A percentile compares a stretch with the other conserved stretches of the same genome.
phyloP scores from a whole-genome alignment of 2,113 vertebrate genomes.

The Corydoras sp. region DNA sequence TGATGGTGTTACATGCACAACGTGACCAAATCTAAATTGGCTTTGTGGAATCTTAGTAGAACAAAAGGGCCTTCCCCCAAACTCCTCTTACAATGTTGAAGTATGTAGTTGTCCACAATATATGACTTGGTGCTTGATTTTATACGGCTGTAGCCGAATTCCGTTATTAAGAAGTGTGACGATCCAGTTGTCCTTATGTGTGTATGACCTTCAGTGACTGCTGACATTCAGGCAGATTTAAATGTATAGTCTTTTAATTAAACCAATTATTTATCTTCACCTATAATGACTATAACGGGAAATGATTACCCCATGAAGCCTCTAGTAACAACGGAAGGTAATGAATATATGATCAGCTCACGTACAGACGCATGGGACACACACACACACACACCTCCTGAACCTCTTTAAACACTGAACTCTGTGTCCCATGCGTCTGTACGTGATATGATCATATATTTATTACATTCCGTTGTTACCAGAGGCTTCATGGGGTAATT shows the following conservation, averaged over 20 bases:
- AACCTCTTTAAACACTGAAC: neutral
- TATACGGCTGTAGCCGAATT: no score
- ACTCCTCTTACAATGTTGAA: no score
- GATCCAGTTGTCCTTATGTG: no score
- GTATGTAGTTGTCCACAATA: no score
- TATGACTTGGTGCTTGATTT: no score
- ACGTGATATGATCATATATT: neutral
- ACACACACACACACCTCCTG: neutral
- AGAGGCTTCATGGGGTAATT: constrained; percentile 25
- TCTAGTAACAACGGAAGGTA: neutral
- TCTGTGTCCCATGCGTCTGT: neutral
- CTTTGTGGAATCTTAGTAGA: no score
- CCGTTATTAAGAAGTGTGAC: no score
- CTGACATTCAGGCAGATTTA: constrained; percentile 14
- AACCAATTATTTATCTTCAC: constrained; percentile 11
- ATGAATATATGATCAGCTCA: neutral
- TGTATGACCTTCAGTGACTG: constrained; percentile 30
- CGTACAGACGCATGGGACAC: neutral
- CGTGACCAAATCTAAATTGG: neutral
- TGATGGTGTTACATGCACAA: no score
- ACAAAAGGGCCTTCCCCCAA: no score
- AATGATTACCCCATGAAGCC: constrained; percentile 25
- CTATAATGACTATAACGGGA: constrained; percentile 2
- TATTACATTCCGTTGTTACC: neutral
- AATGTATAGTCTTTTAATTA: constrained; percentile 22